Evolutionary conservation across 2,888 invertebrate genomes (phyloP), one percentile per base, ranked within the genome.

Genomic region (Syrphus vitripennis): DNA sequence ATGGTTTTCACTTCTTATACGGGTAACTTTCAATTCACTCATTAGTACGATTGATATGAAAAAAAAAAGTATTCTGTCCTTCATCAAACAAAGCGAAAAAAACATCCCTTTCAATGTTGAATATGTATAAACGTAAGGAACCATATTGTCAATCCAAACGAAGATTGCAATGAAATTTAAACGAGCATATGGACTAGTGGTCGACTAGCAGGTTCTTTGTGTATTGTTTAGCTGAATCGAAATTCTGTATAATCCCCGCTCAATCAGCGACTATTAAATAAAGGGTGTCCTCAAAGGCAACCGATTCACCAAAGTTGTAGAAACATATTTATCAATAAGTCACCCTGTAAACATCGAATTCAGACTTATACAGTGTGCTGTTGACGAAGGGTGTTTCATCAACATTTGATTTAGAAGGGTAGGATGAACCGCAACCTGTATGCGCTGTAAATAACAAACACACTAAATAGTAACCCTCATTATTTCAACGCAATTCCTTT

Each of bases 101-200:
- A 72, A 50, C 79, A 74, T 53, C 74, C 80, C 76, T 74, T 37
- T 67, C 42, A 76, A 72, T 57, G 65, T 37, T 59, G 21, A 14
- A 21, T 34, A 10, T 34, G 21, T 57, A 45, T 42, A 57, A n/a
- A 48, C 78, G 75, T 71, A 76, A 72, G 65, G 76, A 57, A 89
- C 88, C 88, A 88, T 88, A 88, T 88, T 88, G 89, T 88, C 87
- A 87, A 78, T 75, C 40, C 72, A 76, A 77, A 71, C 42, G 57
- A 67, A 50, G 74, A 72, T 34, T 78, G 75, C 77, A 76, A 88
- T 87, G 88, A 89, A 88, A 88, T 88, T 88, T 87, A 88, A 87
- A 63, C 88, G 87, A 89, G 87, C 89, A 89, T 89, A 89, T 89
- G 89, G 88, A 89, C 88, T 89, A 89, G 89, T 90, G 89, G 89